phyloP scores from a whole-genome alignment of 2,888 invertebrate genomes.

The Cecidostiba fungosa region DNA sequence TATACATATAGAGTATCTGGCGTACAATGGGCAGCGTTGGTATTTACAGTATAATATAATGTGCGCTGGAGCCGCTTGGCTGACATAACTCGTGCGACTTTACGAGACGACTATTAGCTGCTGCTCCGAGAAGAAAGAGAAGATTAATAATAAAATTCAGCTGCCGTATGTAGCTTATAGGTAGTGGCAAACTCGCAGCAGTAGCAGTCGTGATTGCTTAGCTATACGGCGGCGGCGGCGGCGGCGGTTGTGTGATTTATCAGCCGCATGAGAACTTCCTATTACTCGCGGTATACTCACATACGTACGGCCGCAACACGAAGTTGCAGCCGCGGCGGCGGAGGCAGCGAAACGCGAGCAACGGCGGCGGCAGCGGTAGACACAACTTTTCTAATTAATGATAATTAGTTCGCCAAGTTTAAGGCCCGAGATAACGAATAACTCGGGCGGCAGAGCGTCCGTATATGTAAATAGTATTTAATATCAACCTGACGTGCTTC shows the following conservation, averaged over 20 bases:
- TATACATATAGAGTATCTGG: neutral
- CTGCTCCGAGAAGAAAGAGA: neutral
- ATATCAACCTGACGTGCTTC: conserved; percentile 62
- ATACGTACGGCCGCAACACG: neutral
- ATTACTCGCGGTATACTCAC: neutral
- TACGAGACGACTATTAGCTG: neutral
- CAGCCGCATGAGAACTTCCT: conserved; percentile 16
- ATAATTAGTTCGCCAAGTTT: conserved; percentile 76
- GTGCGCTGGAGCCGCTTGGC: neutral
- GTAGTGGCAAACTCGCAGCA: neutral
- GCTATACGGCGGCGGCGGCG: neutral
- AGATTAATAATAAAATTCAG: conserved; percentile 8
- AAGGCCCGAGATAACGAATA: conserved; percentile 75
- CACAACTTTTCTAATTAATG: conserved; percentile 79
- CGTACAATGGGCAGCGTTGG: neutral
- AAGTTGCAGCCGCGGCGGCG: neutral
- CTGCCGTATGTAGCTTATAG: neutral
- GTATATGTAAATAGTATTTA: conserved; percentile 70
- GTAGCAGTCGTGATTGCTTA: conserved; percentile 14
- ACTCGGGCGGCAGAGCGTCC: conserved; percentile 65
- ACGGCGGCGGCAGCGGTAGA: conserved; percentile 14
- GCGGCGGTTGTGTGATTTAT: conserved; percentile 19
- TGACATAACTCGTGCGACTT: conserved; percentile 9
- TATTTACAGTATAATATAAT: conserved; percentile 7
- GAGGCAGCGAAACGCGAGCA: conserved; percentile 41